Conservation (phyloP, 2,888 invertebrate species). For the Congeria kusceri region DNA sequence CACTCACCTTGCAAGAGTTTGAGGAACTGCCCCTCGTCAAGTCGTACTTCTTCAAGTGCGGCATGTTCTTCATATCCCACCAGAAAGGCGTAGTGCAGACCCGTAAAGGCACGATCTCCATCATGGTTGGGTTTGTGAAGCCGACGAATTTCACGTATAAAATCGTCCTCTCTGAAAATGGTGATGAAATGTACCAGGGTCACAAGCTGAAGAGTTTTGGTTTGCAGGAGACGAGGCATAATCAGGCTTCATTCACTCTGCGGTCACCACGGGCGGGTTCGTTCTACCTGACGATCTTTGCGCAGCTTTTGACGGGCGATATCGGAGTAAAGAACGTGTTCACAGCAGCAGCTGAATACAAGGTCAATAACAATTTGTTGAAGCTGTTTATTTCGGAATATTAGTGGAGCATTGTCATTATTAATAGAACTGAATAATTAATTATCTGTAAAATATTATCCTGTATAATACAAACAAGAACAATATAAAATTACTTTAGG, state of each 20-base stretch:
- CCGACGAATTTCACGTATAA: slow-evolving; percentile 85
- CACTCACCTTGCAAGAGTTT: slow-evolving; percentile 82
- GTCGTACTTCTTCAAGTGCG: slow-evolving; percentile 85
- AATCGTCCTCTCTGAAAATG: slow-evolving; percentile 80
- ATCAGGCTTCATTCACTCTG: slow-evolving; percentile 83
- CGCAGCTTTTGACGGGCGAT: slow-evolving; percentile 82
- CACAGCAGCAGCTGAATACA: slow-evolving; percentile 85
- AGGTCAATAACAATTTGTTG: slow-evolving; percentile 70
- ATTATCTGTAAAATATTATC: no score
- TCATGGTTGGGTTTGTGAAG: slow-evolving; percentile 83
- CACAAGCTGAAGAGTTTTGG: slow-evolving; percentile 83
- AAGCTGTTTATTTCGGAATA: no score
- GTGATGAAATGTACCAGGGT: slow-evolving; percentile 82
- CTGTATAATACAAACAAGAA: no score
- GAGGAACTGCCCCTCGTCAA: slow-evolving; percentile 85
- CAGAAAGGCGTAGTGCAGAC: slow-evolving; percentile 83
- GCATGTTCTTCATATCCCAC: slow-evolving; percentile 83
- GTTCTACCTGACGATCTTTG: slow-evolving; percentile 85
- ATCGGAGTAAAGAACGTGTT: slow-evolving; percentile 84
- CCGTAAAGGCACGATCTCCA: slow-evolving; percentile 81
- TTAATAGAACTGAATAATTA: no score
- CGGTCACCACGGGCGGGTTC: slow-evolving; percentile 81
- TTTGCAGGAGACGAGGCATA: slow-evolving; percentile 83
- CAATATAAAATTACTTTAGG: no score
- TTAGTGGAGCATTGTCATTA: no score